These are phyloP conservation scores for Cloeon dipterum DNA, from an alignment of 2,888 invertebrate genomes.

Conservation along the genomic window DNA sequence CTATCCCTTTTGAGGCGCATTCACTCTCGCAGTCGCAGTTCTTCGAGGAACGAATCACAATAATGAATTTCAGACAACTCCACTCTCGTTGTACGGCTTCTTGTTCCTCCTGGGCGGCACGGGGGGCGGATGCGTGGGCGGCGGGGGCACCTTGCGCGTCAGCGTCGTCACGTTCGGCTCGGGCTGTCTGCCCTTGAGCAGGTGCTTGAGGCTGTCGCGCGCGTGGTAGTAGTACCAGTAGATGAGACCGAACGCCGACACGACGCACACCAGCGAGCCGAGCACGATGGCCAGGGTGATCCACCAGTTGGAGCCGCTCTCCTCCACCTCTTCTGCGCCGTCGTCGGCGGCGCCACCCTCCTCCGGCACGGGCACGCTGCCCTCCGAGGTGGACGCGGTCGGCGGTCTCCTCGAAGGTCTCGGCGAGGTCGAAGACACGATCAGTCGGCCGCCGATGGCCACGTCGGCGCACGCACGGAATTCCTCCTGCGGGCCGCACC, in stretches of 20 bases:
- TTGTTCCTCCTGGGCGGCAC: slow-evolving; percentile 3
- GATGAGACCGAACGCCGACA: slow-evolving; percentile 37
- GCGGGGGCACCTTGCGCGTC: neutral
- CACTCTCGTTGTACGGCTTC: neutral
- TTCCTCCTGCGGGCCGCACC: slow-evolving; percentile 75
- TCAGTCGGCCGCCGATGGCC: slow-evolving; percentile 26
- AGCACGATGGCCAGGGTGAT: slow-evolving; percentile 28
- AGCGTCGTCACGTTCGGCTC: neutral
- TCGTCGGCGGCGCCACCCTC: slow-evolving; percentile 9
- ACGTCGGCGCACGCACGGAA: slow-evolving; percentile 70
- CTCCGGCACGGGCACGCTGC: slow-evolving; percentile 13
- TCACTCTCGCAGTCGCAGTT: too few species aligned
- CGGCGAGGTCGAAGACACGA: slow-evolving; percentile 10
- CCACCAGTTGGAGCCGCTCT: slow-evolving; percentile 13
- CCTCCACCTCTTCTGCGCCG: slow-evolving; percentile 8
- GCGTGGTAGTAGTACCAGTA: slow-evolving; percentile 58
- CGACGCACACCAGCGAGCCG: slow-evolving; percentile 34
- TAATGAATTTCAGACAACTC: too few species aligned
- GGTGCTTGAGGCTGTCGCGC: slow-evolving; percentile 27
- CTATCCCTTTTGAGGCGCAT: too few species aligned
- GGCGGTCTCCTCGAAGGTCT: slow-evolving; percentile 22
- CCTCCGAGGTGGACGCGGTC: slow-evolving; percentile 18
- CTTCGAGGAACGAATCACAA: too few species aligned
- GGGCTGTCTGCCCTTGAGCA: slow-evolving; percentile 1
- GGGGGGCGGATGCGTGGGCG: neutral